Conservation (phyloP, 2,797 vertebrate species). For the Gymnopithys bicolor region DNA sequence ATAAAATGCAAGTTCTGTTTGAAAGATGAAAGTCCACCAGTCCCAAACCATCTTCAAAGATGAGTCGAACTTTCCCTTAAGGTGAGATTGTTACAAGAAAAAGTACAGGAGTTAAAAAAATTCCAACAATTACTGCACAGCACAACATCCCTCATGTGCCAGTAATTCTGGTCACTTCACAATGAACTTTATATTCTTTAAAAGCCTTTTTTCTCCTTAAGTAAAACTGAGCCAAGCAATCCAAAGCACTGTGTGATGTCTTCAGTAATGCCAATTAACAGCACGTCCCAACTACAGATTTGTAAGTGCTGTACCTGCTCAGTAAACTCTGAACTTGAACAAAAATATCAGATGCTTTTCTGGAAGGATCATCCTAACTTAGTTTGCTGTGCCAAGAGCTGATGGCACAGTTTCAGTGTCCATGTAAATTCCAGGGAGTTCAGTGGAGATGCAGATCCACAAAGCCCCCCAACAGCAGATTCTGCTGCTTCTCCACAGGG, state of each 20-base stretch:
- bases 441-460: neutral
- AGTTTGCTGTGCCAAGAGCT: neutral
- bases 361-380: neutral
- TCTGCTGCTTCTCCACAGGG: neutral
- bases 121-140: neutral
- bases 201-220: neutral
- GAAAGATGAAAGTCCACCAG: slow-evolving; percentile 89
- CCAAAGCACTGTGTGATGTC: neutral
- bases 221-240: neutral
- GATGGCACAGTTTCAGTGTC: neutral
- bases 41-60: slow-evolving; percentile 85
- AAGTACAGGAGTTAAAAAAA: neutral
- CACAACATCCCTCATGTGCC: neutral
- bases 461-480: neutral
- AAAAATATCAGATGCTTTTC: neutral
- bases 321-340: neutral
- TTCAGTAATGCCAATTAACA: neutral
- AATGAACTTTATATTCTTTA: neutral
- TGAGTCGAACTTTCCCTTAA: slow-evolving; percentile 80
- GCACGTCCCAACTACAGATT: neutral
- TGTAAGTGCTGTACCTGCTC: neutral
- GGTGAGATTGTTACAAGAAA: neutral
- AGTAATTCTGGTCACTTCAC: neutral
- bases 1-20: slow-evolving; percentile 84
- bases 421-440: neutral